Evolutionary conservation across 1,140 invertebrate species (phyloP).

Genomic region (Magallana ariakensis): DNA sequence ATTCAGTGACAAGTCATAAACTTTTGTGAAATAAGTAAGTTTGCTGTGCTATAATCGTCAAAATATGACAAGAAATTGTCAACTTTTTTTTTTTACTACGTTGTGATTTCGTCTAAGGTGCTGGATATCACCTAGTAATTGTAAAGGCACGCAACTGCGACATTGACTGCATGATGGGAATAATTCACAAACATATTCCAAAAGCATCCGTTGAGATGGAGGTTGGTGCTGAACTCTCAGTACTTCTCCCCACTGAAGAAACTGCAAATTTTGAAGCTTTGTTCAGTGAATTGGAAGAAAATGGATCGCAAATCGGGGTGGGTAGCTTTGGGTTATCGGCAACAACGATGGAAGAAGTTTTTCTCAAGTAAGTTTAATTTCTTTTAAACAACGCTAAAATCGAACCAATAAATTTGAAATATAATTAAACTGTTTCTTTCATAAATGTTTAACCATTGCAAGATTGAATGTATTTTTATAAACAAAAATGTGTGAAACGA

Average conservation of each 20-base stretch:
- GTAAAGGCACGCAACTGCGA: constrained; percentile 80
- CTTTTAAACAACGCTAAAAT: too few species aligned
- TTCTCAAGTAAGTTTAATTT: constrained; percentile 85
- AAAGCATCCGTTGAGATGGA: constrained; percentile 72
- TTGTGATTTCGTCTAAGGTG: constrained; percentile 61
- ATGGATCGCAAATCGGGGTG: constrained; percentile 84
- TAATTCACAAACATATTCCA: constrained; percentile 67
- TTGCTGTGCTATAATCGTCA: too few species aligned
- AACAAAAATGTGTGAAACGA: too few species aligned
- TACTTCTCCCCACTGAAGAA: constrained; percentile 75
- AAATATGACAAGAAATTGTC: too few species aligned
- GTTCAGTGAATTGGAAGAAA: constrained; percentile 84
- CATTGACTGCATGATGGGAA: constrained; percentile 73
- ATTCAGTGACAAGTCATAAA: too few species aligned
- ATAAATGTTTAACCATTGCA: too few species aligned
- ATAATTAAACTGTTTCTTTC: too few species aligned
- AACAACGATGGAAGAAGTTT: constrained; percentile 92
- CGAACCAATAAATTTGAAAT: too few species aligned
- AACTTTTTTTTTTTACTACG: not conserved
- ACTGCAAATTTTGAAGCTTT: constrained; percentile 78
- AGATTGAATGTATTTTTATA: too few species aligned
- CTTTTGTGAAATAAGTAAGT: too few species aligned
- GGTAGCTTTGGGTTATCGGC: constrained; percentile 88
- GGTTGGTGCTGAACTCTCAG: constrained; percentile 74
- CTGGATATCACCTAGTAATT: constrained; percentile 75